These are phyloP conservation scores for Tachyglossus aculeatus DNA, from an alignment of 2,797 vertebrate species.

Conservation along the genomic window DNA sequence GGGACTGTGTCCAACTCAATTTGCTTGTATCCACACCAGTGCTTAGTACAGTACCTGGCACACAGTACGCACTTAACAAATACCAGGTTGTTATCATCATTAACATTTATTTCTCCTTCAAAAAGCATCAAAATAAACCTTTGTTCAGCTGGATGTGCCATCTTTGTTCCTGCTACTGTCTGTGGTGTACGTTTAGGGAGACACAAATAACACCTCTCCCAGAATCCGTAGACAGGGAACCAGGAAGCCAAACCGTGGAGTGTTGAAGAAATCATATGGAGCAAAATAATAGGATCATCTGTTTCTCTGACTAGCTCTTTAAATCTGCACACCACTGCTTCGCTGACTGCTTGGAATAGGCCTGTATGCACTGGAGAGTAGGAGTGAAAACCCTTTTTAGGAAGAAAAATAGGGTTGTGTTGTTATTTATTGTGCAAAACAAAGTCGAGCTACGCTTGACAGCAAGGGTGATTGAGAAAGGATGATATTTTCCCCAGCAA, in stretches of 20 bases:
- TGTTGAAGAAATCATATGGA: background rate
- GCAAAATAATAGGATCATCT: background rate
- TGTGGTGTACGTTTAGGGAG: too few relatives aligned
- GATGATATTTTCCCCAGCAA: conserved; percentile 45
- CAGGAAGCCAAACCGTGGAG: background rate
- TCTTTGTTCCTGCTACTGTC: too few relatives aligned
- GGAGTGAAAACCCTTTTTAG: conserved; percentile 40
- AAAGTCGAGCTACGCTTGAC: conserved; percentile 42
- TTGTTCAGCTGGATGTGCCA: too few relatives aligned
- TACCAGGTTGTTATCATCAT: too few relatives aligned
- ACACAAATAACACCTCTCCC: too few relatives aligned
- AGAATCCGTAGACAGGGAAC: background rate
- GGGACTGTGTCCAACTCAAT: too few relatives aligned
- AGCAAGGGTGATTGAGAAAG: conserved; percentile 44
- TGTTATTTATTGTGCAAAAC: conserved; percentile 38
- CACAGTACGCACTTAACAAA: too few relatives aligned
- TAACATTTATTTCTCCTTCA: too few relatives aligned
- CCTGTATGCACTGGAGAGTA: conserved; percentile 8
- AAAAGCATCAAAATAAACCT: too few relatives aligned
- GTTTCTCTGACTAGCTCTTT: background rate
- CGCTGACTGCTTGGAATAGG: conserved; percentile 2
- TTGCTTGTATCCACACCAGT: too few relatives aligned
- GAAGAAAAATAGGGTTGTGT: conserved; percentile 7
- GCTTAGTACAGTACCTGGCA: too few relatives aligned
- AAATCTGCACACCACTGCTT: background rate